Percentiles rank a stretch among this genome's conserved stretches.
These are phyloP conservation scores for Loris lydekkerianus DNA, from an alignment of 2,797 vertebrate species.

Conservation along the genomic window DNA sequence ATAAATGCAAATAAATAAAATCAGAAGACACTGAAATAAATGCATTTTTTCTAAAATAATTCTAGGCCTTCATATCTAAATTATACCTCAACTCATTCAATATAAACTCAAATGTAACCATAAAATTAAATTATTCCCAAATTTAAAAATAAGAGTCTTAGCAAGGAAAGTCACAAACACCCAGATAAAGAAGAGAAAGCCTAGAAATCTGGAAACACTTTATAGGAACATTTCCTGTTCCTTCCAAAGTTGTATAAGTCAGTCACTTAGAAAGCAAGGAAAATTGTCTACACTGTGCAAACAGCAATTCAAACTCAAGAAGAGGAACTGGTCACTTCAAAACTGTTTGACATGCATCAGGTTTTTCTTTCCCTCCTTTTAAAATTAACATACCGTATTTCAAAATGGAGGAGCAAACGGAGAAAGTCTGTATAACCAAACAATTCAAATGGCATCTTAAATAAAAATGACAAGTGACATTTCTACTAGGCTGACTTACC, in stretches of 20 bases:
- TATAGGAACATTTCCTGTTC: neutral
- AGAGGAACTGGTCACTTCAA: slow-evolving; percentile 57
- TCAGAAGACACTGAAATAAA: slow-evolving; percentile 6
- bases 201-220: neutral
- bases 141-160: slow-evolving; percentile 24
- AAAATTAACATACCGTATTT: slow-evolving; percentile 64
- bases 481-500: slow-evolving; percentile 73
- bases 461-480: slow-evolving; percentile 78
- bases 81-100: slow-evolving; percentile 52
- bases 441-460: slow-evolving; percentile 64
- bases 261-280: neutral
- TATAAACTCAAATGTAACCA: slow-evolving; percentile 28
- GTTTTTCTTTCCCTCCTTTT: slow-evolving; percentile 61
- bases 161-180: slow-evolving; percentile 6
- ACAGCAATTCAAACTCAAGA: slow-evolving; percentile 33
- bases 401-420: slow-evolving; percentile 61
- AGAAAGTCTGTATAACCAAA: slow-evolving; percentile 78
- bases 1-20: slow-evolving; percentile 43
- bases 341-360: slow-evolving; percentile 35
- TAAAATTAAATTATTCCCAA: slow-evolving; percentile 12
- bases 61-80: slow-evolving; percentile 47
- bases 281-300: neutral
- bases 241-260: neutral
- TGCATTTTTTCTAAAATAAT: slow-evolving; percentile 62
- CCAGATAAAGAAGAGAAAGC: slow-evolving; percentile 23